Base-by-base conservation (phyloP, 2,797 vertebrate species). In the Columba guinea region DNA sequence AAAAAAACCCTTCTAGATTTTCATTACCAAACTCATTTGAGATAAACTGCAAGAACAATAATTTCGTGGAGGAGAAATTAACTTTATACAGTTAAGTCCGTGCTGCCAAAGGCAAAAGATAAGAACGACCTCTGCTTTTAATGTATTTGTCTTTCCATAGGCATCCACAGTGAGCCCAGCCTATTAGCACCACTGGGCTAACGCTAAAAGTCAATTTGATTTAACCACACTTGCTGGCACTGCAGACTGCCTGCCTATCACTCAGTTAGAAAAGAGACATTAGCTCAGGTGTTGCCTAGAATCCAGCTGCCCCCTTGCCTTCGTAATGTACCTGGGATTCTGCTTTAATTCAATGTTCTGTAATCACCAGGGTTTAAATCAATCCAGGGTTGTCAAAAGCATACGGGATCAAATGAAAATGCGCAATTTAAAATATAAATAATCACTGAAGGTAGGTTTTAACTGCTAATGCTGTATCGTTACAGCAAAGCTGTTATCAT, bases 201-300 rank as follows among this genome's bases (percentile, higher is more conserved):
- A 95, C 79, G 86, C 85, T 93, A 90, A 93, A 92, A 94, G 91
- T 94, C 90, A 92, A 78, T 88, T 94, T 91, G 85, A 95, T 95
- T 87, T 94, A 94, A 88, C 84, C 62, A 80, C 34, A 78, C 56
- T 94, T 95, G 95, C 94, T 96, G 91, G 93, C 90, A 84, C 83
- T 95, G 94, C 94, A 95, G 94, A 88, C 69, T 84, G 70, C 67
- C 65, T 58, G 76, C 70, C 83, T 90, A 93, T 87, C 88, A 93
- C 63, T 95, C 91, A 82, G 74, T 93, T 90, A 86, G 77, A 90
- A 95, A 78, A 76, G 52, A 90, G 70, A 84, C 68, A 92, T 93
- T 92, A 93, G 44, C 80, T 95, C 74, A 86, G 93, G 73, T 89
- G 59, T 59, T 78, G 73, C 67, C 83, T 34, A 37, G 81, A 37